Base-by-base conservation (phyloP, 1,140 invertebrate species). In the Eumaeus atala region DNA sequence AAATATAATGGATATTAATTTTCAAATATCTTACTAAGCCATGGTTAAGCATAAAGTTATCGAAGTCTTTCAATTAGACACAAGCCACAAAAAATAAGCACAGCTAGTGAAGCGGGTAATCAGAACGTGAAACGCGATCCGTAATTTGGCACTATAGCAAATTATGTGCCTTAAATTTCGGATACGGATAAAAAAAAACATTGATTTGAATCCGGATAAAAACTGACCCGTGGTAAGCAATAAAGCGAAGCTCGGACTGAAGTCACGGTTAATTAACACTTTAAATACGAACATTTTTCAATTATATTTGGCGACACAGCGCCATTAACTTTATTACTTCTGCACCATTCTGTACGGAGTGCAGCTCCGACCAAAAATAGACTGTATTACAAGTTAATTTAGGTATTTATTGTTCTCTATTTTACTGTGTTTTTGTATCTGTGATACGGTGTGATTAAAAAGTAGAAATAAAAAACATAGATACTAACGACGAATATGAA, bases 41-140 rank as follows among this genome's bases (percentile, higher is more conserved):
- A 28, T 28, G 9, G 0, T 16, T 17, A 9, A 17, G 66, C 73
- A 74, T 74, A 65, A 78, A 74, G 68, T 17, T 16, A 61, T 50
- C 66, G 70, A 67, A 64, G 66, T 65, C 77, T 77, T 78, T 71
- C 80, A 80, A 76, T 74, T 74, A 68, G 66, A 69, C 70, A 77
- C 72, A 75, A 74, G 72, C 67, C 66, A 74, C 64, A 60, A 84
- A 84, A 84, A 82, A 79, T 76, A 72, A 80, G 76, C 79, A 72
- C 74, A 80, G 71, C 82, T 78, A 85, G 61, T 83, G 73, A 80
- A 83, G 61, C 82, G 77, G 66, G 70, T 79, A 83, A 85, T 80
- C 69, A 77, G 72, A 83, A 76, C 76, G 74, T 72, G 77, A 79
- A 85, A 81, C 75, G 72, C 67, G 68, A 81, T 62, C 67, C 73